These are phyloP conservation scores for Sarcophilus harrisii DNA, from an alignment of 2,797 vertebrate species.

Conservation along the genomic window DNA sequence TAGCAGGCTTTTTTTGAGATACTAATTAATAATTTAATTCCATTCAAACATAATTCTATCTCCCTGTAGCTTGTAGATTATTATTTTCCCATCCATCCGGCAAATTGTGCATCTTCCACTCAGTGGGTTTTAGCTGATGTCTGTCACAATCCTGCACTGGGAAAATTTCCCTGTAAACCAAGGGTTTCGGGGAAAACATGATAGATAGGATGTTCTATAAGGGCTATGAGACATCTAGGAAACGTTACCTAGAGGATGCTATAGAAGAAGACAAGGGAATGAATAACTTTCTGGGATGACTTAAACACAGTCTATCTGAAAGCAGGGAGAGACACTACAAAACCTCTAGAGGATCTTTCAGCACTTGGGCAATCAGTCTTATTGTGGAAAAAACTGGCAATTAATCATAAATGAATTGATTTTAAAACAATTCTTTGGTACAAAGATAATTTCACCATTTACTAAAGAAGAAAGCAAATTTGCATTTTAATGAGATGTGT, in stretches of 20 bases:
- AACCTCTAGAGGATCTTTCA: not conserved
- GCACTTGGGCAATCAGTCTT: not conserved
- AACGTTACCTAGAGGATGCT: too few species aligned
- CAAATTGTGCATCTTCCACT: constrained; percentile 32
- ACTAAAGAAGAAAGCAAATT: too few species aligned
- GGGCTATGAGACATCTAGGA: not conserved
- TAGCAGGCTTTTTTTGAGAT: constrained; percentile 78
- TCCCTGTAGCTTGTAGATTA: constrained; percentile 72
- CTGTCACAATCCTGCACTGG: constrained; percentile 3
- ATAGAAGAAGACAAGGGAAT: not conserved
- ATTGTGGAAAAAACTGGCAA: not conserved
- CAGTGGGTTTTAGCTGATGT: not conserved
- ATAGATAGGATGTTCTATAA: not conserved
- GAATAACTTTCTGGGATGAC: not conserved
- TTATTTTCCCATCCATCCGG: constrained; percentile 77
- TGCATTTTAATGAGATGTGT: too few species aligned
- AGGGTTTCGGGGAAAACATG: not conserved
- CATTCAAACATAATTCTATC: constrained; percentile 79
- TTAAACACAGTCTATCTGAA: not conserved
- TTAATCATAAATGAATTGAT: not conserved
- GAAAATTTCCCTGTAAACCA: not conserved
- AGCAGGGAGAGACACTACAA: not conserved
- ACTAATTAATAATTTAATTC: constrained; percentile 82
- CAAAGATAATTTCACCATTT: too few species aligned
- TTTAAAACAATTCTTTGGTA: not conserved